Percentiles rank a stretch among this genome's conserved stretches.
phyloP scores from a whole-genome alignment of 1,140 invertebrate species.

The Euwallacea fornicatus region DNA sequence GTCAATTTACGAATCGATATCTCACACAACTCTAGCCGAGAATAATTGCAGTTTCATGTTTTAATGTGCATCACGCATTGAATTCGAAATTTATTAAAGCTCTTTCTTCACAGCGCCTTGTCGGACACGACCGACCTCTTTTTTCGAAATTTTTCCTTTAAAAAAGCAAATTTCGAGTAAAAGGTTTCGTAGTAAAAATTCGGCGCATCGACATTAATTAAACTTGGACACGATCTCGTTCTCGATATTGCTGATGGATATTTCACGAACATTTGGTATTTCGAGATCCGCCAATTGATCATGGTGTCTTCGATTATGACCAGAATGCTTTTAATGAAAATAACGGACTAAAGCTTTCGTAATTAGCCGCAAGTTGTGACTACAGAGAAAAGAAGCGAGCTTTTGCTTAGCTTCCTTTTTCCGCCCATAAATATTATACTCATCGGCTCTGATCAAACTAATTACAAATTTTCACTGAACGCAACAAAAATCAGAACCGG shows the following conservation, averaged over 20 bases:
- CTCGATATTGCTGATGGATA: slow-evolving; percentile 16
- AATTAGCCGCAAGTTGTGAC: too few species aligned
- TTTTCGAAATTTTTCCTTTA: slow-evolving; percentile 15
- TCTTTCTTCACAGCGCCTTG: slow-evolving; percentile 22
- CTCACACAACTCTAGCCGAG: too few species aligned
- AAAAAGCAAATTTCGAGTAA: slow-evolving; percentile 31
- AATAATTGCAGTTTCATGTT: slow-evolving; percentile 32
- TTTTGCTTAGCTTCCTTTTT: not conserved
- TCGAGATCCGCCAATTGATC: not conserved
- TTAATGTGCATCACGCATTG: slow-evolving; percentile 28
- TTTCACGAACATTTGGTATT: slow-evolving; percentile 16
- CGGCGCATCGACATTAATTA: slow-evolving; percentile 22
- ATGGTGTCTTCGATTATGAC: too few species aligned
- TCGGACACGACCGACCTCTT: slow-evolving; percentile 31
- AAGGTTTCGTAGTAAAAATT: slow-evolving; percentile 26
- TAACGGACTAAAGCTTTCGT: too few species aligned
- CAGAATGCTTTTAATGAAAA: too few species aligned
- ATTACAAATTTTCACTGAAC: slow-evolving; percentile 4
- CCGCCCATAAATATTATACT: slow-evolving; percentile 3
- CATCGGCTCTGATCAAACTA: slow-evolving; percentile 4
- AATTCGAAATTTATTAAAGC: slow-evolving; percentile 27
- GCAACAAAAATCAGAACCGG: slow-evolving; percentile 13
- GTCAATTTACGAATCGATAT: too few species aligned
- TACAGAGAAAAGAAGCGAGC: too few species aligned
- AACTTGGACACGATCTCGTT: slow-evolving; percentile 17